Percentiles rank a stretch among this genome's conserved stretches.
phyloP scores from a whole-genome alignment of 37 sponge, comb jelly and placozoan genomes.

The Hexactinellida sp. region DNA sequence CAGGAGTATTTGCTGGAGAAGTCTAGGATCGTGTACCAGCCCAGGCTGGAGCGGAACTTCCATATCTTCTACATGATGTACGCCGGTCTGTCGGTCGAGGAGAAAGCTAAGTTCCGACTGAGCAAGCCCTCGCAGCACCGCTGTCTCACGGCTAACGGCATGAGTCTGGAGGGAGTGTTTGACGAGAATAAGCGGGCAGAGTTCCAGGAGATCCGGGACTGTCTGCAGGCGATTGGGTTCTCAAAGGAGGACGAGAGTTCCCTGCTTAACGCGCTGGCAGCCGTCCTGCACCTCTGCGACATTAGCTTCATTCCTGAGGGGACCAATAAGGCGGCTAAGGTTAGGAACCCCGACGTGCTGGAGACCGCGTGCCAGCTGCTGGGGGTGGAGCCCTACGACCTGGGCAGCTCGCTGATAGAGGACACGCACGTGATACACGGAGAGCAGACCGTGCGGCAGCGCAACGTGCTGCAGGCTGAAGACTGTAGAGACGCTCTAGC shows the following conservation, averaged over 20 bases:
- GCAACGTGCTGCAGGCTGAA: conserved; percentile 32
- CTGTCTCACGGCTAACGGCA: background rate
- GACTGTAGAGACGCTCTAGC: conserved; percentile 39
- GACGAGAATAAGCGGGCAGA: background rate
- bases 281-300: conserved; percentile 34
- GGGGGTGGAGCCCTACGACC: conserved; percentile 24
- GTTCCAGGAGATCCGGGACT: conserved; percentile 23
- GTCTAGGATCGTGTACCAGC: conserved; percentile 30
- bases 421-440: conserved; percentile 38
- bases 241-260: conserved; percentile 23
- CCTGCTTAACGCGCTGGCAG: conserved; percentile 29
- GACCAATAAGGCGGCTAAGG: conserved; percentile 20
- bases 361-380: conserved; percentile 22
- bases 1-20: conserved; percentile 33
- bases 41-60: conserved; percentile 26
- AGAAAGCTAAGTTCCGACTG: conserved; percentile 19
- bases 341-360: background rate
- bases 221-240: conserved; percentile 29
- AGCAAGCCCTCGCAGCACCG: background rate
- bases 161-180: conserved; percentile 1
- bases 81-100: conserved; percentile 22
- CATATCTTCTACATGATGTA: conserved; percentile 37
- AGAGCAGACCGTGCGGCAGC: conserved; percentile 27
- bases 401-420: conserved; percentile 23
- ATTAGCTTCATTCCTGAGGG: conserved; percentile 25